phyloP scores from a whole-genome alignment of 2,797 vertebrate genomes.

The Yasuhikotakia modesta region DNA sequence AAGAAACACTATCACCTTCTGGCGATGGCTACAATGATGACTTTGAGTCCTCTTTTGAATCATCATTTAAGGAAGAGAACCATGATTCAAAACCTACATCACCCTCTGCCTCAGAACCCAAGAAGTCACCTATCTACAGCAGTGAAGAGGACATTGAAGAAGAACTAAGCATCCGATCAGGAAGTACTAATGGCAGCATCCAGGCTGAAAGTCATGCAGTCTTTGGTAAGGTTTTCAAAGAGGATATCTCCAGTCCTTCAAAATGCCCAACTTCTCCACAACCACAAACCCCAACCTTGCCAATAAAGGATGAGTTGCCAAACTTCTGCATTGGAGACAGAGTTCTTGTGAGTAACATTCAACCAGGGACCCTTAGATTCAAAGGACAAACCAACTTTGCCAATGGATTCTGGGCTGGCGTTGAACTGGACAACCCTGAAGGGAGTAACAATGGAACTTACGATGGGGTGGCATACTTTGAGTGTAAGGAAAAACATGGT shows the following conservation, averaged over 20 bases:
- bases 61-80: conserved; percentile 64
- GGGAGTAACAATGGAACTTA: conserved; percentile 94
- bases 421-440: conserved; percentile 92
- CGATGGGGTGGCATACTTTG: conserved; percentile 85
- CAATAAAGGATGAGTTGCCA: conserved; percentile 76
- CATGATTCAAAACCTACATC: conserved; percentile 56
- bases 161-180: conserved; percentile 78
- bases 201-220: conserved; percentile 78
- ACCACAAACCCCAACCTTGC: conserved; percentile 50
- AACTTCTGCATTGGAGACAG: conserved; percentile 86
- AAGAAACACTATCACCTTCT: conserved; percentile 37
- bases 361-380: conserved; percentile 91
- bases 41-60: conserved; percentile 75
- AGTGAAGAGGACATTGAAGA: conserved; percentile 86
- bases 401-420: conserved; percentile 94
- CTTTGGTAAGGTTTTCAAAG: conserved; percentile 68
- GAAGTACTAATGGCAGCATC: conserved; percentile 64
- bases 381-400: conserved; percentile 92
- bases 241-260: conserved; percentile 50
- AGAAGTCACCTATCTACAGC: conserved; percentile 62
- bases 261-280: conserved; percentile 62
- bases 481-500: conserved; percentile 85
- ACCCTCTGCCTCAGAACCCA: conserved; percentile 52
- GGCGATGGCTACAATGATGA: conserved; percentile 74
- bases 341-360: conserved; percentile 89